Evolutionary conservation across 2,113 vertebrate genomes (phyloP).

Genomic region (Antechinus flavipes): DNA sequence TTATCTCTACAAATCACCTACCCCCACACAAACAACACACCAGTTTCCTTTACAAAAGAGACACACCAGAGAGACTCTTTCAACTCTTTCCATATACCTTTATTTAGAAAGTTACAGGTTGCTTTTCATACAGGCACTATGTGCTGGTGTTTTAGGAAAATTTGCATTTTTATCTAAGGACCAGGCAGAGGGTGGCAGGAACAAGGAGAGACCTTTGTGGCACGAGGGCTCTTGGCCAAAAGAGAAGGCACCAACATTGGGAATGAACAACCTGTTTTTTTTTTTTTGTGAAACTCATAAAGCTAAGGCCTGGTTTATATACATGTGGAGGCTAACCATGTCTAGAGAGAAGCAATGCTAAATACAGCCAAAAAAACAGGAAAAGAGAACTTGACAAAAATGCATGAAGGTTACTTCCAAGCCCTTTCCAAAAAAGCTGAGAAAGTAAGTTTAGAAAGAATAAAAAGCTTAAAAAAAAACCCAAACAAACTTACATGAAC

Average conservation of each 20-base stretch:
- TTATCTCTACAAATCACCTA: not conserved
- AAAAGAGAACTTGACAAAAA: slow-evolving; percentile 37
- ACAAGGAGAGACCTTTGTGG: slow-evolving; percentile 47
- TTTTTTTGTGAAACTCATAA: slow-evolving; percentile 67
- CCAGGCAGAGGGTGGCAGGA: not conserved
- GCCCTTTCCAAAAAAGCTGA: slow-evolving; percentile 59
- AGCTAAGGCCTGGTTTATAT: slow-evolving; percentile 67
- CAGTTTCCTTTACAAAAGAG: not conserved
- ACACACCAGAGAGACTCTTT: not conserved
- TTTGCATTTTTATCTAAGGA: slow-evolving; percentile 58
- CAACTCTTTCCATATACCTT: slow-evolving; percentile 80
- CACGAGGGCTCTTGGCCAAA: slow-evolving; percentile 52
- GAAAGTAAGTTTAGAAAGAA: slow-evolving; percentile 70
- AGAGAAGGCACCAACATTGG: slow-evolving; percentile 68
- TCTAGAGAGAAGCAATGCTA: slow-evolving; percentile 76
- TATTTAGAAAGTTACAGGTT: slow-evolving; percentile 81
- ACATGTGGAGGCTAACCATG: slow-evolving; percentile 44
- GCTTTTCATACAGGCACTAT: slow-evolving; percentile 76
- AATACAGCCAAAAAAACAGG: slow-evolving; percentile 70
- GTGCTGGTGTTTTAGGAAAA: slow-evolving; percentile 62
- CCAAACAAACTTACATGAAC: slow-evolving; percentile 75
- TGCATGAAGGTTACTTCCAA: slow-evolving; percentile 31
- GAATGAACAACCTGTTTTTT: slow-evolving; percentile 50
- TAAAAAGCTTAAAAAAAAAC: slow-evolving; percentile 68
- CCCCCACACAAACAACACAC: not conserved